Conservation (phyloP, 2,797 vertebrate species). For the Myioborus miniatus region DNA sequence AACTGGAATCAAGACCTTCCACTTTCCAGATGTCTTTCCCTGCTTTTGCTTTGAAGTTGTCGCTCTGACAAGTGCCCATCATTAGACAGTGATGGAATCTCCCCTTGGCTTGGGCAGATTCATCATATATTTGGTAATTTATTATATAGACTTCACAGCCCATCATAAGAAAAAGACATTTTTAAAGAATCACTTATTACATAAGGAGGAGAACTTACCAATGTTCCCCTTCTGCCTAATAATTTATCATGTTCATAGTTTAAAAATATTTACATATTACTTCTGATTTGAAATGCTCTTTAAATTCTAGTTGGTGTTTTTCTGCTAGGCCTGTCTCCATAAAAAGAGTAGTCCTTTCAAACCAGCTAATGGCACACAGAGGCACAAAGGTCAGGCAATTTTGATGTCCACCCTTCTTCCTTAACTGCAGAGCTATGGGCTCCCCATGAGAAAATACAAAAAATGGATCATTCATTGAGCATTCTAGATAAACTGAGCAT, state of each 20-base stretch:
- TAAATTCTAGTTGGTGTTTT: fast-evolving
- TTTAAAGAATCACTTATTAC: not conserved
- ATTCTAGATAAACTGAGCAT: not conserved
- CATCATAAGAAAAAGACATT: not conserved
- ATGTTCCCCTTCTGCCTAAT: not conserved
- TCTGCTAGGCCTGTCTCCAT: not conserved
- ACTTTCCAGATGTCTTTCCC: not conserved
- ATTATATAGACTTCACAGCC: not conserved
- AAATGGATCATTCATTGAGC: not conserved
- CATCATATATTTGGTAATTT: not conserved
- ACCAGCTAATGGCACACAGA: not conserved
- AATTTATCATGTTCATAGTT: not conserved
- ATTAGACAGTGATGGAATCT: not conserved
- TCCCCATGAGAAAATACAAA: not conserved
- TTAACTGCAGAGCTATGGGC: not conserved
- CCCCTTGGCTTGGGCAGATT: not conserved
- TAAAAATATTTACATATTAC: not conserved
- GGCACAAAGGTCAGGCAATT: not conserved
- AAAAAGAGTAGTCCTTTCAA: not conserved
- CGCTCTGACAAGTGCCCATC: not conserved
- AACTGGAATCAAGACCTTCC: not conserved
- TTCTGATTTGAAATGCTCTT: not conserved
- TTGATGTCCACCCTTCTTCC: not conserved
- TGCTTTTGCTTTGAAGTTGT: not conserved
- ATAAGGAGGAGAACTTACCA: not conserved